Base-by-base conservation (phyloP, 2,797 vertebrate genomes). In the Bryconaethiops microstoma region DNA sequence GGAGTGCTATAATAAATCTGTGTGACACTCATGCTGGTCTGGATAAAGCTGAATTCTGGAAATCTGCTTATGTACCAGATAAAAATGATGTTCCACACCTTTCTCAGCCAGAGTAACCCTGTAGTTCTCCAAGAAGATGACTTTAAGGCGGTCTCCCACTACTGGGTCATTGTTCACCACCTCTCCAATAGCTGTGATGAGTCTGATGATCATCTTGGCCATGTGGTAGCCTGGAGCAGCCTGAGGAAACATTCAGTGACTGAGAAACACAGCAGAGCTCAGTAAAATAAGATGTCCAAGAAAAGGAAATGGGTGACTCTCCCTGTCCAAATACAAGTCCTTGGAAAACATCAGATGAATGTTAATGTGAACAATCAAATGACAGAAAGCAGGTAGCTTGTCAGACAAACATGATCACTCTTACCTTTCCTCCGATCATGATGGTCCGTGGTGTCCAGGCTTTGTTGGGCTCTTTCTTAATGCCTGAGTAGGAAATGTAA, bases 111-210 rank as follows among this genome's bases (percentile, higher is more conserved):
- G 89, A 0, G 96, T 96, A 76, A 97, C 96, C 0, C 90, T 92
- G 76, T 98, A 98, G 92, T 98, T 98, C 91, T 98, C 96, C 89
- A 98, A 90, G 90, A 96, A 98, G 88, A 98, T 93, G 79, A 98
- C 91, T 4, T 96, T 96, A 8, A 98, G 95, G 2, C 95, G 94
- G 84, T 97, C 96, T 40, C 96, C 96, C 75, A 97, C 90, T n/a
- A 94, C 87, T 0, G 94, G 92, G 88, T 98, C 96, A 0, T 96
- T 91, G 86, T 98, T 98, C 72, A 97, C 92, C 0, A 97, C 84
- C 19, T 97, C 95, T 14, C 96, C 96, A 0, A 98, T 96, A 0
- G 96, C 91, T 0, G 96, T 97, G 90, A 98, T 93, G 73, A 97
- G 92, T 64, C 92, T 95, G 89, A 98, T 97, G 92, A 98, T 96